Conservation (phyloP, 2,797 vertebrate species). For the Pangasius sanitwongsei region DNA sequence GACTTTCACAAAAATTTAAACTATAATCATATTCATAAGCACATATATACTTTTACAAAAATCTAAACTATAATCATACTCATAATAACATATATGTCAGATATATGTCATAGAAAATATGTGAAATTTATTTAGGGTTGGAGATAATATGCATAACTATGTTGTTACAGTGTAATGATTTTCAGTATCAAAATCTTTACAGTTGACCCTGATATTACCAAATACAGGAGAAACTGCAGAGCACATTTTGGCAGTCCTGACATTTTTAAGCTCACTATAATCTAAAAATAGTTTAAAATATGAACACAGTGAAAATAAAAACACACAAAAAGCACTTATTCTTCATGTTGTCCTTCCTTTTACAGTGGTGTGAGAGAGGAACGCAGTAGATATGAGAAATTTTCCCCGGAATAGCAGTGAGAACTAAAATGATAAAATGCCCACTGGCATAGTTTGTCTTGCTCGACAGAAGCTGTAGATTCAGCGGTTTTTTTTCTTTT, state of each 20-base stretch:
- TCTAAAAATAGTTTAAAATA: not conserved
- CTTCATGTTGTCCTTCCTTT: not conserved
- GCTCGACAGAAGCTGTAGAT: slow-evolving; percentile 20
- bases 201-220: not conserved
- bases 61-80: not conserved
- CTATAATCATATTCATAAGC: not conserved
- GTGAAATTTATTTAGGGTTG: not conserved
- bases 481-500: not conserved
- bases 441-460: slow-evolving; percentile 37
- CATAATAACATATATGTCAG: not conserved
- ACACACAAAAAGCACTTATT: not conserved
- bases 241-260: not conserved
- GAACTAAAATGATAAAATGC: slow-evolving; percentile 35
- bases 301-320: not conserved
- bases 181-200: not conserved
- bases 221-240: not conserved
- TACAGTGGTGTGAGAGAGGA: not conserved
- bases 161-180: not conserved
- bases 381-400: slow-evolving; percentile 23
- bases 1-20: not conserved
- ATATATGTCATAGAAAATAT: not conserved
- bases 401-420: slow-evolving; percentile 14
- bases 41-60: not conserved
- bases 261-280: not conserved
- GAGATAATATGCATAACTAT: not conserved